phyloP scores from a whole-genome alignment of 2,888 invertebrate species.

The Tenthredo scrophulariae region DNA sequence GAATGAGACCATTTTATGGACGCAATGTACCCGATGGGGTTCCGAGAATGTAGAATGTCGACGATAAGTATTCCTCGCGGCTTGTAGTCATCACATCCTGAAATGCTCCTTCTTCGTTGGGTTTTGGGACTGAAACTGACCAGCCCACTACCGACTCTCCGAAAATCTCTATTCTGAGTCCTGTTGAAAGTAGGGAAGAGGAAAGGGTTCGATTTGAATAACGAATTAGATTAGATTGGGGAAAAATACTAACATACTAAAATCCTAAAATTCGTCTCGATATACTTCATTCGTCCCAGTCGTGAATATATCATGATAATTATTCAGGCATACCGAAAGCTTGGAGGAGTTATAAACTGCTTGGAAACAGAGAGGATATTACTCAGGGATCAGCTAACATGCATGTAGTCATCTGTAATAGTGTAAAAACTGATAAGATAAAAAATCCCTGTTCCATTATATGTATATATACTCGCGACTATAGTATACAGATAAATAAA shows the following conservation, averaged over 20 bases:
- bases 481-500: neutral
- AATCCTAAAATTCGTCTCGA: neutral
- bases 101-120: neutral
- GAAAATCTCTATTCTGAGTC: conserved; percentile 1
- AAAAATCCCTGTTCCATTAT: neutral
- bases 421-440: neutral
- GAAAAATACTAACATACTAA: neutral
- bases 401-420: neutral
- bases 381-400: neutral
- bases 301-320: neutral
- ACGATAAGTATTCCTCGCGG: conserved; percentile 87
- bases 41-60: conserved; percentile 85
- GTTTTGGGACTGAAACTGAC: neutral
- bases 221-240: neutral
- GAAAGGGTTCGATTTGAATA: neutral
- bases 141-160: conserved; percentile 8
- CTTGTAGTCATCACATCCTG: conserved; percentile 74
- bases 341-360: neutral
- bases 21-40: conserved; percentile 79
- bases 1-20: neutral
- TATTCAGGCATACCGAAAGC: neutral
- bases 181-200: neutral
- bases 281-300: neutral
- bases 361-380: neutral
- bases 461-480: neutral